Base-by-base conservation (phyloP, 2,888 invertebrate genomes). In the Dorcus hopei region DNA sequence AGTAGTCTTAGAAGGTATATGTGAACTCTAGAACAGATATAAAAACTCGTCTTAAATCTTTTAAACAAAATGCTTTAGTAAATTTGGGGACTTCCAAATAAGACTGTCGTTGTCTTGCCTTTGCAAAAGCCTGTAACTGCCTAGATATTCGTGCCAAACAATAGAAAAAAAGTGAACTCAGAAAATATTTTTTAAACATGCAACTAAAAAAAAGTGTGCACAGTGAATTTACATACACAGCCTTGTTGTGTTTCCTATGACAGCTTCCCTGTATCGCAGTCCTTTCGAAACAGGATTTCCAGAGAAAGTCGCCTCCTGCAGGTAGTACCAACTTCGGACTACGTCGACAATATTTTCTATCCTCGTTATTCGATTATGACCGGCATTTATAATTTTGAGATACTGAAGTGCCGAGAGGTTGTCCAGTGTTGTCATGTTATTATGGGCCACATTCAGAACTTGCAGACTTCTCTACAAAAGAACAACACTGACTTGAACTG, bases 201-300 rank as follows among this genome's bases (percentile, higher is more conserved):
- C 26, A 33, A 33, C 6, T 33, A 33, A 1, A 33, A 4, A 33
- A 14, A 14, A n/a, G n/a, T 14, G 14, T 14, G 14, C 1, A 33
- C 26, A 33, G 6, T 6, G 26, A 33, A 4, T 33, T 33, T 3
- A 33, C 26, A 33, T 33, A 33, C 26, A 33, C 26, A 33, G 26
- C 26, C 26, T 33, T 7, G 26, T 33, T 1, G 26, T 33, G 70
- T 83, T 82, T 2, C 85, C 86, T 52, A 88, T 87, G 8, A 89
- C 77, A 56, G 83, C 85, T 74, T 89, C 89, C 66, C 85, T 83
- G 69, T 88, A 90, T 57, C 86, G 81, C 68, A 84, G 85, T 62
- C 81, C 80, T 66, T 80, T 83, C 1, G 82, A 81, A 66, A 89
- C 83, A 0, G 88, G 87, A 73, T 90, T 90, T 1, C 84, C 86